Evolutionary conservation across 2,797 vertebrate genomes (phyloP), one percentile per base, ranked within the genome.

Genomic region (Liparis tanakae): DNA sequence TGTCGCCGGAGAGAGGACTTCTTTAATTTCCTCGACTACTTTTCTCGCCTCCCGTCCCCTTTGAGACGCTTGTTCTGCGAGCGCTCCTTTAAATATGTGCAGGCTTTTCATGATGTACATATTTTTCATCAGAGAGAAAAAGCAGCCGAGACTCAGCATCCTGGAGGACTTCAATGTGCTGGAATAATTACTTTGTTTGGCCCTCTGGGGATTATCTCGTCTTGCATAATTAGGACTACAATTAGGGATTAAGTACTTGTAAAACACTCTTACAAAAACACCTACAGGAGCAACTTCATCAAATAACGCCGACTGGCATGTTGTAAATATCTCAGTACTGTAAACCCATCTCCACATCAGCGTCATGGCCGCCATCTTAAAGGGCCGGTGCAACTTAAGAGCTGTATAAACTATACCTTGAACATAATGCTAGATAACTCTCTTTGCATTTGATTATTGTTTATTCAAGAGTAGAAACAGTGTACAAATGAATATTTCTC

Each of bases 181-280:
- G 20, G 13, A 76, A 76, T 80, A 34, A 14, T 55, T 20, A 10
- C 33, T 55, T 60, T 75, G 50, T 72, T 71, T 65, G 10, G 7
- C 69, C 20, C 70, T 25, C 46, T 2, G 43, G 53, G 41, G 57
- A 70, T 53, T 65, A 66, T 57, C 15, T 56, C 41, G 7, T 1
- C 0, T 48, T 81, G 56, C 46, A 70, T 67, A 65, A 80, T 62
- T 60, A 67, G 44, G 50, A 66, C 13, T 36, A 44, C 46, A 70
- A 58, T 70, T 57, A 73, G 30, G 15, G 46, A 70, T 50, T 44
- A 41, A 37, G 30, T 36, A 30, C 55, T 65, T 48, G 5, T 17
- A 69, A 33, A 7, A 67, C 57, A 1, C 44, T 36, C 33, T 74
- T 39, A n/a, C 2, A 66, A 68, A 68, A 70, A 59, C 18, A 77